Conservation (phyloP, 2,888 invertebrate genomes). For the Orgyia antiqua region DNA sequence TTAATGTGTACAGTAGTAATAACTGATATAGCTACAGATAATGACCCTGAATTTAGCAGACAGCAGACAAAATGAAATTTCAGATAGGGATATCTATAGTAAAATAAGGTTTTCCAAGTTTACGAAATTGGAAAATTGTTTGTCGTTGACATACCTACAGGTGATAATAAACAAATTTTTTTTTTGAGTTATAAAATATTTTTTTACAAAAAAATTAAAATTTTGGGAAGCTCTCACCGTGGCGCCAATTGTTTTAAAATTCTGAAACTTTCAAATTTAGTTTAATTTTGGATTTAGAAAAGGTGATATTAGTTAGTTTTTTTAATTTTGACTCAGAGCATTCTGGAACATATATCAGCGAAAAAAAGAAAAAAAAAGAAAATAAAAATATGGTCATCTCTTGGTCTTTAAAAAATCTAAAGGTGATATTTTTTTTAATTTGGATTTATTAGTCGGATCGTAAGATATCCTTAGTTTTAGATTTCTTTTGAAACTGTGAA, state of each 20-base stretch:
- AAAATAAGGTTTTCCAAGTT: neutral
- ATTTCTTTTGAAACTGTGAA: too few relatives aligned
- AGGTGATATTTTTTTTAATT: too few relatives aligned
- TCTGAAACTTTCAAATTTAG: constrained; percentile 1
- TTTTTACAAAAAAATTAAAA: neutral
- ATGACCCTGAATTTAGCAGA: constrained; percentile 1
- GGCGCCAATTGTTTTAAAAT: neutral
- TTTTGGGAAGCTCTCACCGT: neutral
- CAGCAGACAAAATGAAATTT: neutral
- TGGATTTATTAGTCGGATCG: too few relatives aligned
- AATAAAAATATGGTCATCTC: too few relatives aligned
- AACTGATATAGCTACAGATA: too few relatives aligned
- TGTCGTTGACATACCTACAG: neutral
- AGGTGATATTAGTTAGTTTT: neutral
- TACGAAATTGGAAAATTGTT: neutral
- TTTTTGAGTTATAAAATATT: neutral
- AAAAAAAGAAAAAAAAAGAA: neutral
- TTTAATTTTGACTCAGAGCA: constrained; percentile 1
- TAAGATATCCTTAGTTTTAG: too few relatives aligned
- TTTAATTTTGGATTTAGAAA: neutral
- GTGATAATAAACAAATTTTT: neutral
- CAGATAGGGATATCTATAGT: neutral
- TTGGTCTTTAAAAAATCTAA: too few relatives aligned
- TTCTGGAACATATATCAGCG: neutral
- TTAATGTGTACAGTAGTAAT: too few relatives aligned